Conservation (phyloP, 1,140 invertebrate species). For the Archegozetes longisetosus region DNA sequence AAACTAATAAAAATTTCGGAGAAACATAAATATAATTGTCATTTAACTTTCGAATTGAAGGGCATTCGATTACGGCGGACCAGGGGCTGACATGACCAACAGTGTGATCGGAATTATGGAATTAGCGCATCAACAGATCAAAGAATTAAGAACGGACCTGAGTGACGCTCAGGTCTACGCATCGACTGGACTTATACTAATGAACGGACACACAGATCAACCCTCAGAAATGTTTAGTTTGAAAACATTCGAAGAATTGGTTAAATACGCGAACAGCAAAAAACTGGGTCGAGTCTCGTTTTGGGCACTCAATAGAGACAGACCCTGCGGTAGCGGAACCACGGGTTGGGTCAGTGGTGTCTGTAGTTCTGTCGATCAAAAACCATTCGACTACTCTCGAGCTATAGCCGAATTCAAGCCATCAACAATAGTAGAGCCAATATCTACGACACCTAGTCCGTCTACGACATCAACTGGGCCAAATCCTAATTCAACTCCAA, state of each 20-base stretch:
- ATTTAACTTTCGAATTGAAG: too few relatives aligned
- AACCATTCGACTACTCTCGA: neutral
- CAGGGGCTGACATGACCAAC: neutral
- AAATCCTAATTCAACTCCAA: neutral
- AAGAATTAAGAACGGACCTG: neutral
- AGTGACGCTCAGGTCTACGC: neutral
- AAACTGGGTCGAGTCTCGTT: slow-evolving; percentile 1
- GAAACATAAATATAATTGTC: too few relatives aligned
- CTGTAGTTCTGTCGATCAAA: slow-evolving; percentile 5
- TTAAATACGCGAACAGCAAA: slow-evolving; percentile 1
- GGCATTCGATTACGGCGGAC: slow-evolving; percentile 12
- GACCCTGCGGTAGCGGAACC: neutral
- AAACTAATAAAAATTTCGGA: too few relatives aligned
- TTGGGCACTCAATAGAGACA: slow-evolving; percentile 11
- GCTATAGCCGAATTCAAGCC: slow-evolving; percentile 2
- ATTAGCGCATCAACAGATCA: neutral
- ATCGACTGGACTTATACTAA: slow-evolving; percentile 6
- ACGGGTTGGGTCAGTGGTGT: slow-evolving; percentile 1
- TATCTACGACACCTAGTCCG: slow-evolving; percentile 5
- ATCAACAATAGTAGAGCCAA: neutral
- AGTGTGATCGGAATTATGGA: slow-evolving; percentile 3
- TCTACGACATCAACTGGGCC: too few relatives aligned
- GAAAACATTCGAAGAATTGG: neutral
- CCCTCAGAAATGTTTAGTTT: slow-evolving; percentile 1
- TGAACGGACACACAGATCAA: slow-evolving; percentile 15